These are phyloP conservation scores for Salvelinus namaycush DNA, from an alignment of 2,113 vertebrate genomes.

Conservation along the genomic window DNA sequence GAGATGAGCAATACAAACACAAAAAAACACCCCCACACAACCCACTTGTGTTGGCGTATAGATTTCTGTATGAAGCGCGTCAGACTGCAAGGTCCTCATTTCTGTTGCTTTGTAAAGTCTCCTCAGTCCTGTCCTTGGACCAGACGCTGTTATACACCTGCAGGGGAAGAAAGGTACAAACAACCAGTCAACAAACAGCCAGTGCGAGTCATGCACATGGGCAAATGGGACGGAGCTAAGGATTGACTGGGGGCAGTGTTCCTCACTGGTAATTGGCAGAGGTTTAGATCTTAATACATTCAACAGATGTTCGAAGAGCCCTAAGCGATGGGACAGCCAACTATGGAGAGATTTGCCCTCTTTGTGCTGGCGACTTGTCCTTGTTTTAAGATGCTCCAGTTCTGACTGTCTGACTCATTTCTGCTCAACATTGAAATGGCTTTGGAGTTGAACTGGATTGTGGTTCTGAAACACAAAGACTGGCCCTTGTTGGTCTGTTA, in stretches of 20 bases:
- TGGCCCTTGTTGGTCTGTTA: not conserved
- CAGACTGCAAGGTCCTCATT: conserved; percentile 56
- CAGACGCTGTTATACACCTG: conserved; percentile 49
- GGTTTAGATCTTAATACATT: conserved; percentile 58
- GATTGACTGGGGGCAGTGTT: conserved; percentile 56
- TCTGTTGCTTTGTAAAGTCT: conserved; percentile 50
- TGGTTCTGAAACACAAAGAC: conserved; percentile 5
- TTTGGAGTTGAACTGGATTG: conserved; percentile 5
- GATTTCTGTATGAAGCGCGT: conserved; percentile 63
- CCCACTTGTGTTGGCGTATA: conserved; percentile 54
- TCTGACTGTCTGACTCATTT: conserved; percentile 3
- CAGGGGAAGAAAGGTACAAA: conserved; percentile 48
- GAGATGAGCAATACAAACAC: conserved; percentile 9
- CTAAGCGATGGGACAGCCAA: conserved; percentile 47
- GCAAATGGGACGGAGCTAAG: conserved; percentile 33
- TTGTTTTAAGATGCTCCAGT: conserved; percentile 42
- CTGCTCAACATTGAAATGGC: conserved; percentile 8
- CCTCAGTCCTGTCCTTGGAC: conserved; percentile 61
- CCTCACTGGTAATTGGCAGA: conserved; percentile 58
- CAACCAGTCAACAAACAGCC: conserved; percentile 17
- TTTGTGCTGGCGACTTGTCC: conserved; percentile 24
- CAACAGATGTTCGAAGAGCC: conserved; percentile 65
- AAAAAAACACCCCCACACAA: conserved; percentile 73
- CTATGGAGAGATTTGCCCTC: conserved; percentile 55
- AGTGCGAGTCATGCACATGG: conserved; percentile 11